These are phyloP conservation scores for Parochlus steinenii DNA, from an alignment of 2,888 invertebrate genomes.

Conservation along the genomic window DNA sequence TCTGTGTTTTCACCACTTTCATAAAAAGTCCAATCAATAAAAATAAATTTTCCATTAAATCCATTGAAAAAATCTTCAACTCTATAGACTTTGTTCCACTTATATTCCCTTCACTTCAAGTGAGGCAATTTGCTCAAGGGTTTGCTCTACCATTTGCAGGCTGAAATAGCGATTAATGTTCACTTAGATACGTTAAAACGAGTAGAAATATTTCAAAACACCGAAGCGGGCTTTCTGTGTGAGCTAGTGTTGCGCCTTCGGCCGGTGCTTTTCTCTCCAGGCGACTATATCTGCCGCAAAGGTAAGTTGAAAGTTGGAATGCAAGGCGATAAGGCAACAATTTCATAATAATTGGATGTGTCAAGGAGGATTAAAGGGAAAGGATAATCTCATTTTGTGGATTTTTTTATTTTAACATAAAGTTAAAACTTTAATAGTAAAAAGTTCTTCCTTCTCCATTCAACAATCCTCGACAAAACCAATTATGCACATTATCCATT, in stretches of 20 bases:
- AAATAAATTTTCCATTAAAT: background rate
- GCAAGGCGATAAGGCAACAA: no score
- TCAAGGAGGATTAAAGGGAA: background rate
- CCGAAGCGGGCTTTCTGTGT: constrained; percentile 96
- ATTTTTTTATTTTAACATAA: background rate
- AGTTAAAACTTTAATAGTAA: no score
- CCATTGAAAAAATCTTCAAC: background rate
- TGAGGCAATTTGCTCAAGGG: background rate
- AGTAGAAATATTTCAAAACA: constrained; percentile 98
- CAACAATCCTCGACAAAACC: no score
- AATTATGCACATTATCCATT: background rate
- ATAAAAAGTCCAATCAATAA: no score
- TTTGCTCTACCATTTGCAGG: constrained; percentile 26
- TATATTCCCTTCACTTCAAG: background rate
- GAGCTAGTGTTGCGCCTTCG: constrained; percentile 87
- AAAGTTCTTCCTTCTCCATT: no score
- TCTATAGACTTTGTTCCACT: background rate
- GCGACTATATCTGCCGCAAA: constrained; percentile 97
- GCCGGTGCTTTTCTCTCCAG: constrained; percentile 94
- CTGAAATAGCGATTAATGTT: constrained; percentile 98
- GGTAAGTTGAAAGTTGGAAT: no score
- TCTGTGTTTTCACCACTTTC: no score
- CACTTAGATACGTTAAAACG: constrained; percentile 94
- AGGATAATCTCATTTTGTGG: background rate
- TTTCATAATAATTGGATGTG: background rate